Evolutionary conservation across 2,113 vertebrate species (phyloP), one percentile per base, ranked within the genome.

Genomic region (Solea solea): DNA sequence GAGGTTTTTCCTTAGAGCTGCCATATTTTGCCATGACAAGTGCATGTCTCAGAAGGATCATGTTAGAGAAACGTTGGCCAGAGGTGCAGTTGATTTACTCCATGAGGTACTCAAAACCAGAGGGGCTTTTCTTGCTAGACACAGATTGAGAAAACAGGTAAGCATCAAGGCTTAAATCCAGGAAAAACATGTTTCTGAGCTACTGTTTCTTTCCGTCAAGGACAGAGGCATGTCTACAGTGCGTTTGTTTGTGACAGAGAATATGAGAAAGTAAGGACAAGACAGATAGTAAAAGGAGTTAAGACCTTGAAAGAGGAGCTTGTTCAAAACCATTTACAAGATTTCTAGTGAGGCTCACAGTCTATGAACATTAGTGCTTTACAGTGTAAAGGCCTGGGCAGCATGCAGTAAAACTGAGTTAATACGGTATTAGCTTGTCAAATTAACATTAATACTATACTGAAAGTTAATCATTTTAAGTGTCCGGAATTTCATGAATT

Each of bases 71-170:
- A 78, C 65, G 21, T 34, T 69, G 72, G 85, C 88, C 70, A 60
- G 63, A 72, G 65, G 63, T 25, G 40, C 40, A 63, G 72, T 45
- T 89, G 89, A 93, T 89, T 92, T 91, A 91, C 80, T 80, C 69
- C 45, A 40, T 65, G 46, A 58, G 60, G 71, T 73, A 54, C 64
- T 80, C 51, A 74, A 74, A 80, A 86, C 74, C 71, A 83, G 82
- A 72, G 75, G 76, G 40, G 14, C 59, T 76, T 89, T 86, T 83
- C 61, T 85, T 76, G 63, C 62, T 69, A 7, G 74, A 78, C 74
- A 63, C 58, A 85, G 74, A 89, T 89, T 64, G 88, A 88, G 85
- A 83, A 90, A 91, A 89, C 90, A 91, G 87, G 74, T 87, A 79
- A 78, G 66, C 14, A 39, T 81, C 65, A 85, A 85, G 73, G 85